Evolutionary conservation across 2,797 vertebrate genomes (phyloP).

Genomic region (Chloroceryle inda): DNA sequence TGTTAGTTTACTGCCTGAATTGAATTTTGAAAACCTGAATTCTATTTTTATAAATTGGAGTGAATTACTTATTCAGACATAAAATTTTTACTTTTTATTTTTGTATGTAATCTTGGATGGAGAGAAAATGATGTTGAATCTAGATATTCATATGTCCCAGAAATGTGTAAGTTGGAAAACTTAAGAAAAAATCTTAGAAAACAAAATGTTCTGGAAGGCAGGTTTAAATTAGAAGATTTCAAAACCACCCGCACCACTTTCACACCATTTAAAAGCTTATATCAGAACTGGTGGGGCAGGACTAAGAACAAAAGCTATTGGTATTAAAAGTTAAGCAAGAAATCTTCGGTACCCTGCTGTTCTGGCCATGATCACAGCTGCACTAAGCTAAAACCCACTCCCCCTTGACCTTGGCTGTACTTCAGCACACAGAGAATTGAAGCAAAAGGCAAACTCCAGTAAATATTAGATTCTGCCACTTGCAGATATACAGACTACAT

Average conservation of each 20-base stretch:
- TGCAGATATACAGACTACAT: constrained; percentile 16
- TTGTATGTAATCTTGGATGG: background rate
- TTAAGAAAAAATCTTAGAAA: constrained; percentile 29
- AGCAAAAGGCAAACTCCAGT: constrained; percentile 30
- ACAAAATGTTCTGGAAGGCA: constrained; percentile 44
- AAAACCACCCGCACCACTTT: constrained; percentile 20
- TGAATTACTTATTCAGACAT: constrained; percentile 8
- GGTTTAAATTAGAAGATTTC: constrained; percentile 65
- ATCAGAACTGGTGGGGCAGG: constrained; percentile 46
- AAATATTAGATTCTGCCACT: constrained; percentile 16
- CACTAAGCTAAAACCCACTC: background rate
- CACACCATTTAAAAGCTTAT: constrained; percentile 36
- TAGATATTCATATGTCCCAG: constrained; percentile 33
- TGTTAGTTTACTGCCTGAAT: constrained; percentile 53
- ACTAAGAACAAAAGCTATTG: constrained; percentile 61
- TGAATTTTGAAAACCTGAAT: constrained; percentile 46
- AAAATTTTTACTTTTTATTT: constrained; percentile 44
- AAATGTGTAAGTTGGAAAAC: constrained; percentile 37
- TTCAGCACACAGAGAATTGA: constrained; percentile 5
- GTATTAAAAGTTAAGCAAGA: constrained; percentile 62
- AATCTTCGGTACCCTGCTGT: constrained; percentile 38
- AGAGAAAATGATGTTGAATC: constrained; percentile 23
- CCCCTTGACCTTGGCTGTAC: constrained; percentile 29
- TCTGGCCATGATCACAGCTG: constrained; percentile 22
- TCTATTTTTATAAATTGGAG: constrained; percentile 47